phyloP scores from a whole-genome alignment of 2,113 vertebrate genomes.

The Pseudopipra pipra region DNA sequence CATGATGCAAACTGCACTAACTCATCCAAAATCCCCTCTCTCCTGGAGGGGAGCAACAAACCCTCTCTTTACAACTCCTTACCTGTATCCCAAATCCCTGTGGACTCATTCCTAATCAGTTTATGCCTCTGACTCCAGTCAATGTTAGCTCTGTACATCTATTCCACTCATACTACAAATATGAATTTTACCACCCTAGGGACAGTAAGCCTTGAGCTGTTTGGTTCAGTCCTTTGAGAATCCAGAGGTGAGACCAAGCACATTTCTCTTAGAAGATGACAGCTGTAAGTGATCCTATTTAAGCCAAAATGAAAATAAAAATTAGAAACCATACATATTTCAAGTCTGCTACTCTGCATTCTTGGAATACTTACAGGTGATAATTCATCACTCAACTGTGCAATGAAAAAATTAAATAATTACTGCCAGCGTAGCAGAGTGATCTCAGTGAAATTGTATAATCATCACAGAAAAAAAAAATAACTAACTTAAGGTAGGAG shows the following conservation, averaged over 20 bases:
- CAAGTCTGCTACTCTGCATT: background rate
- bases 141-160: background rate
- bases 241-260: background rate
- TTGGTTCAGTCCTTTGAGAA: background rate
- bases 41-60: background rate
- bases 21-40: background rate
- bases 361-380: background rate
- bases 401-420: background rate
- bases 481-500: background rate
- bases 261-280: background rate
- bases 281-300: background rate
- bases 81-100: background rate
- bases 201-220: background rate
- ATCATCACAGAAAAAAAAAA: background rate
- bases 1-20: background rate
- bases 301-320: background rate
- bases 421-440: background rate
- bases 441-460: background rate
- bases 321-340: background rate
- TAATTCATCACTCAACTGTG: background rate
- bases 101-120: background rate
- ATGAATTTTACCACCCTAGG: background rate
- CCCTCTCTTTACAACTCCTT: background rate
- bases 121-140: background rate
- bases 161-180: background rate